These are phyloP conservation scores for Antrozous pallidus DNA, from an alignment of 2,797 vertebrate genomes.

Conservation along the genomic window DNA sequence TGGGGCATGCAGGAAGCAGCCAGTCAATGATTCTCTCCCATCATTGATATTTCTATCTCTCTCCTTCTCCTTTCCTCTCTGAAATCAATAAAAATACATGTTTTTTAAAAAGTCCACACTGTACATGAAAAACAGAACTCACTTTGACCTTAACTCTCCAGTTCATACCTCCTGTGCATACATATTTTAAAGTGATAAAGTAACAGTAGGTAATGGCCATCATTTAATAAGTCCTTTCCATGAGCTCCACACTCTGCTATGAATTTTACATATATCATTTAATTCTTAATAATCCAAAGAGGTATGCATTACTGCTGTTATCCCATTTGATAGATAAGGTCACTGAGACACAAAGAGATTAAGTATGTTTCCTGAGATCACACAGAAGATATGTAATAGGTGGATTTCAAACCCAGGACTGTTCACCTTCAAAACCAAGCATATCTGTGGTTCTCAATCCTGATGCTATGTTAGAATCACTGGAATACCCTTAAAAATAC, in stretches of 20 bases:
- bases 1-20: too few relatives aligned
- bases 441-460: neutral
- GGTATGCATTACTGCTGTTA: neutral
- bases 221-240: neutral
- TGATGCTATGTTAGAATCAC: neutral
- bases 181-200: neutral
- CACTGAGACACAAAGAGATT: neutral
- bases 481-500: neutral
- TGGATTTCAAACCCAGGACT: neutral
- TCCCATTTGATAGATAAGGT: neutral
- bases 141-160: neutral
- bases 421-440: neutral
- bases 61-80: too few relatives aligned
- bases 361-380: neutral
- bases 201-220: neutral
- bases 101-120: neutral
- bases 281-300: neutral
- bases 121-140: neutral
- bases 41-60: too few relatives aligned
- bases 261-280: neutral
- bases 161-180: neutral
- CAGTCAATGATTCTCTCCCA: too few relatives aligned
- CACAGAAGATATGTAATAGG: neutral
- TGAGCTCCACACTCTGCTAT: neutral
- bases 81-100: too few relatives aligned